Evolutionary conservation across 2,888 invertebrate genomes (phyloP).

Genomic region (Lepidocyrtoides sp.): DNA sequence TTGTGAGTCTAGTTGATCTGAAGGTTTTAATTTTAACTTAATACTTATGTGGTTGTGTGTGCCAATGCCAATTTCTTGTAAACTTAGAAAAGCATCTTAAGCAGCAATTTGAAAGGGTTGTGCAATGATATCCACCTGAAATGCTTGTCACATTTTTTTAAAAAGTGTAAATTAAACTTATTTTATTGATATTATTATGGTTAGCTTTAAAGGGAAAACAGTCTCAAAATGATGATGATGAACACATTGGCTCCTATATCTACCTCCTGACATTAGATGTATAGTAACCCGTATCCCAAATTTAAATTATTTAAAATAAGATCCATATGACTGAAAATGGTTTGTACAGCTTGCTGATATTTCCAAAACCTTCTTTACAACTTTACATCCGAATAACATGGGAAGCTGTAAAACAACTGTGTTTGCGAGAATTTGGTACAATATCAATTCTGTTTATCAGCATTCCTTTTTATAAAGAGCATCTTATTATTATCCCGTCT

Average conservation of each 20-base stretch:
- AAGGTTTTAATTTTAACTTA: not conserved
- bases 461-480: no score
- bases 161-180: not conserved
- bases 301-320: no score
- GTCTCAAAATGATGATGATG: not conserved
- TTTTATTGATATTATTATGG: not conserved
- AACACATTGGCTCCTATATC: not conserved
- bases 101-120: not conserved
- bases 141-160: no score
- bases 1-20: not conserved
- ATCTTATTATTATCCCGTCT: no score
- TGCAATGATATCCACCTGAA: constrained; percentile 19
- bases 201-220: not conserved
- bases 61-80: constrained; percentile 34
- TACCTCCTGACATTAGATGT: not conserved
- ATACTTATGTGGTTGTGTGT: constrained; percentile 50
- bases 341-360: constrained; percentile 3
- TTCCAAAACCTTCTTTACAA: not conserved
- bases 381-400: no score
- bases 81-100: no score
- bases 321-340: constrained; percentile 6
- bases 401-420: no score
- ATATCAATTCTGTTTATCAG: no score
- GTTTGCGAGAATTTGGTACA: no score
- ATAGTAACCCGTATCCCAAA: no score